A percentile compares a stretch with the other conserved stretches of the same genome.
phyloP scores from a whole-genome alignment of 2,797 vertebrate species.

The Rhabdomys pumilio region DNA sequence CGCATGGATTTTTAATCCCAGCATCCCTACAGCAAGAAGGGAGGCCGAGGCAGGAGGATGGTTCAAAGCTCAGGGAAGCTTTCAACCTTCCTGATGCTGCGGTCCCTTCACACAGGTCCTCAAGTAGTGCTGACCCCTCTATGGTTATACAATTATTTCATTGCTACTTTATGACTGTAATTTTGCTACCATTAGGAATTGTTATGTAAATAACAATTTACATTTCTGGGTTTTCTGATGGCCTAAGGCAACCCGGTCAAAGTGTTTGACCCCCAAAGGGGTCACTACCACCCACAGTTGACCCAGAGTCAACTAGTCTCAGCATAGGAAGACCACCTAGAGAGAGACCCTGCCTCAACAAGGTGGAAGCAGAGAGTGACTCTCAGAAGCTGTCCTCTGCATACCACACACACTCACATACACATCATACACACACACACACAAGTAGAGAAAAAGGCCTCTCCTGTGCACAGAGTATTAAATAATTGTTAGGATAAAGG shows the following conservation, averaged over 20 bases:
- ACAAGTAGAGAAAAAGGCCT: not conserved
- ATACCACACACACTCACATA: too few relatives aligned
- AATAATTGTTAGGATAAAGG: not conserved
- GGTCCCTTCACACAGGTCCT: not conserved
- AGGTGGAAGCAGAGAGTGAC: not conserved
- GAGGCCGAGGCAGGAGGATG: not conserved
- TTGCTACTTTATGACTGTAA: not conserved
- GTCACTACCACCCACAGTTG: not conserved
- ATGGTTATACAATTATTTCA: not conserved
- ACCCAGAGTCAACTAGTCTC: not conserved
- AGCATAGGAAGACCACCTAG: not conserved
- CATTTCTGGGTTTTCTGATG: not conserved
- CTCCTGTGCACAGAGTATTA: not conserved
- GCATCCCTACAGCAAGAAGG: not conserved
- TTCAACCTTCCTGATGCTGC: not conserved
- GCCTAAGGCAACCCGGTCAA: not conserved
- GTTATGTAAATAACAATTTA: not conserved
- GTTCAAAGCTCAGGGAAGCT: not conserved
- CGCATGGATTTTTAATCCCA: not conserved
- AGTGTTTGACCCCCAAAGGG: not conserved
- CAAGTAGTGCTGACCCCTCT: not conserved
- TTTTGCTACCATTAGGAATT: not conserved
- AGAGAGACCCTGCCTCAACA: not conserved
- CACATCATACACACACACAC: not conserved
- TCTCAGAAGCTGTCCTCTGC: too few relatives aligned